These are phyloP conservation scores for Notarius lentiginosus DNA, from an alignment of 2,113 vertebrate genomes.

Conservation along the genomic window DNA sequence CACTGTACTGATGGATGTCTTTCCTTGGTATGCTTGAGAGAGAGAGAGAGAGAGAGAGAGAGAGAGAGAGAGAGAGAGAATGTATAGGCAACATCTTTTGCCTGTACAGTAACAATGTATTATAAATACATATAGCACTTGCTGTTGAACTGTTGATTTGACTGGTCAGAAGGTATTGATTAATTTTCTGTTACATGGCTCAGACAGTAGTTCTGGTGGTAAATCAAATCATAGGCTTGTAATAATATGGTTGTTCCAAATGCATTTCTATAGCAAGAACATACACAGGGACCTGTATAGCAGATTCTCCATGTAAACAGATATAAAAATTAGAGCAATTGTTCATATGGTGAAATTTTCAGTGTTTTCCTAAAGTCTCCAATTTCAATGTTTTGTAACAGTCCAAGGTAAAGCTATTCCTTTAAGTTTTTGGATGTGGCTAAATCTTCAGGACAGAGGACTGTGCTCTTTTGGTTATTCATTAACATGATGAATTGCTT, in stretches of 20 bases:
- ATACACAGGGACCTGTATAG: neutral
- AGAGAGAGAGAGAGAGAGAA: neutral
- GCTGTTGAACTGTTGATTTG: neutral
- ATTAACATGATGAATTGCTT: neutral
- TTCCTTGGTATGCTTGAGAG: slow-evolving; percentile 90
- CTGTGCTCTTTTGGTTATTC: neutral
- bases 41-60: neutral
- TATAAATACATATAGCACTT: neutral
- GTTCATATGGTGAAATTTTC: neutral
- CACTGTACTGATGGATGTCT: slow-evolving; percentile 95
- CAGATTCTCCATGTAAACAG: neutral
- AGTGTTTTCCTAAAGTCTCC: neutral
- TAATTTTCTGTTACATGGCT: neutral
- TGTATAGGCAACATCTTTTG: neutral
- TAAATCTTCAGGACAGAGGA: neutral
- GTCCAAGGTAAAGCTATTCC: neutral
- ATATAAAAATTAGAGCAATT: neutral
- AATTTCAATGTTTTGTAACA: neutral
- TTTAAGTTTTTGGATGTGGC: neutral
- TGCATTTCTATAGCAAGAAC: neutral
- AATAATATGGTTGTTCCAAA: neutral
- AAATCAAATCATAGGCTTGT: neutral
- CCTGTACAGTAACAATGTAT: neutral
- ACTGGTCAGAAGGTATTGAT: neutral
- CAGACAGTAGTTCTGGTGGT: neutral